Evolutionary conservation across 2,888 invertebrate species (phyloP).

Genomic region (Fissipunctia ypsillon): DNA sequence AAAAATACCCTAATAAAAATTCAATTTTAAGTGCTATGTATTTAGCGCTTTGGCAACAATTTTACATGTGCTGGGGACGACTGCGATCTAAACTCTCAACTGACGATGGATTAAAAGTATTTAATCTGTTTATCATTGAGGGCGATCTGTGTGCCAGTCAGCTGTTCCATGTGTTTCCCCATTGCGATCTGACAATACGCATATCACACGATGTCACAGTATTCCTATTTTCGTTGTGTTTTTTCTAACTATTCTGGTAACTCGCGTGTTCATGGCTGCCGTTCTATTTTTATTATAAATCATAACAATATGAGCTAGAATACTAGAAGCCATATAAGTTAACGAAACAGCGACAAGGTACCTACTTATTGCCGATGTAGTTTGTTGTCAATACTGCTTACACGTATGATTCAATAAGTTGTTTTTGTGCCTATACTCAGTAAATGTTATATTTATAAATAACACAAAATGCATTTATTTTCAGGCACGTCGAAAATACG

Average conservation of each 20-base stretch:
- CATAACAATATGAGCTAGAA: conserved; percentile 35
- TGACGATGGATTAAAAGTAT: conserved; percentile 52
- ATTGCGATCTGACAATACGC: conserved; percentile 58
- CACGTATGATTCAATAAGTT: conserved; percentile 31
- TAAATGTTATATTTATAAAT: conserved; percentile 17
- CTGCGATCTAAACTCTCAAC: conserved; percentile 36
- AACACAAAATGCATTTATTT: conserved; percentile 38
- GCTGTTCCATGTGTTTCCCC: conserved; percentile 60
- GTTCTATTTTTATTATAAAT: conserved; percentile 50
- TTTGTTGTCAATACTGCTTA: conserved; percentile 27
- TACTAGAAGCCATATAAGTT: conserved; percentile 56
- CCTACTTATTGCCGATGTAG: conserved; percentile 25
- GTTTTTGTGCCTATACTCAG: not conserved
- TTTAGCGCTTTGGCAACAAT: conserved; percentile 66
- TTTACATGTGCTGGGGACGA: conserved; percentile 50
- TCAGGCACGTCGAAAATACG: conserved; percentile 40
- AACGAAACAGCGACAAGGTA: conserved; percentile 38
- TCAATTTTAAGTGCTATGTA: conserved; percentile 66
- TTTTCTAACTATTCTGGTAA: conserved; percentile 40
- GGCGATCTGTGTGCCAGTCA: conserved; percentile 59
- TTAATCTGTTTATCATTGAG: conserved; percentile 62
- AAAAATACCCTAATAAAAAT: conserved; percentile 72
- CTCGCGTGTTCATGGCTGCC: conserved; percentile 4
- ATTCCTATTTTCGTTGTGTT: conserved; percentile 31
- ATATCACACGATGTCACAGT: conserved; percentile 45